Conservation (phyloP, 2,888 invertebrate genomes). For the Mesorhabditis spiculigera region DNA sequence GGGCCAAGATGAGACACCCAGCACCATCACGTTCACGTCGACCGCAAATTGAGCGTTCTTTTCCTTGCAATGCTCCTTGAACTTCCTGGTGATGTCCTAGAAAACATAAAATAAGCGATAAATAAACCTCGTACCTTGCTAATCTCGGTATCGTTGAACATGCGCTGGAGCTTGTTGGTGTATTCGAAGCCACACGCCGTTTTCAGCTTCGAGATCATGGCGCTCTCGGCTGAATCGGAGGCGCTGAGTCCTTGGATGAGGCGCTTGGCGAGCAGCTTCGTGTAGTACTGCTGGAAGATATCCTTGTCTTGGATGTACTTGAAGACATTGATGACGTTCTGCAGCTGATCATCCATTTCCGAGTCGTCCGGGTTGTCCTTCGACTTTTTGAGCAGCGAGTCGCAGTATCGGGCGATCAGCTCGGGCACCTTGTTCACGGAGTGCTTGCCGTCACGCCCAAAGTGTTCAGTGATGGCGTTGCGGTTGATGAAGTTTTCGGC, state of each 20-base stretch:
- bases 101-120: no score
- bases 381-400: slow-evolving; percentile 87
- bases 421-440: slow-evolving; percentile 79
- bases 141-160: slow-evolving; percentile 98
- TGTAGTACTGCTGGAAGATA: slow-evolving; percentile 99
- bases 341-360: slow-evolving; percentile 92
- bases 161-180: slow-evolving; percentile 93
- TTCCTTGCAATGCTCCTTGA: neutral
- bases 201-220: slow-evolving; percentile 98
- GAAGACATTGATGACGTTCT: slow-evolving; percentile 94
- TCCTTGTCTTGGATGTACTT: slow-evolving; percentile 99
- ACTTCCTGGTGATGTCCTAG: neutral
- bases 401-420: slow-evolving; percentile 90
- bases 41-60: slow-evolving; percentile 59
- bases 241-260: slow-evolving; percentile 96
- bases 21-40: slow-evolving; percentile 86
- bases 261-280: slow-evolving; percentile 96
- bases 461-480: slow-evolving; percentile 80
- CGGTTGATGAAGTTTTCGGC: slow-evolving; percentile 96
- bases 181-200: slow-evolving; percentile 98
- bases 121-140: slow-evolving; percentile 74
- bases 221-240: slow-evolving; percentile 96
- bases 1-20: slow-evolving; percentile 74
- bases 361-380: slow-evolving; percentile 98
- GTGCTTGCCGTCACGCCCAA: slow-evolving; percentile 65